phyloP scores from a whole-genome alignment of 1,140 invertebrate genomes.

The Oedothorax gibbosus region DNA sequence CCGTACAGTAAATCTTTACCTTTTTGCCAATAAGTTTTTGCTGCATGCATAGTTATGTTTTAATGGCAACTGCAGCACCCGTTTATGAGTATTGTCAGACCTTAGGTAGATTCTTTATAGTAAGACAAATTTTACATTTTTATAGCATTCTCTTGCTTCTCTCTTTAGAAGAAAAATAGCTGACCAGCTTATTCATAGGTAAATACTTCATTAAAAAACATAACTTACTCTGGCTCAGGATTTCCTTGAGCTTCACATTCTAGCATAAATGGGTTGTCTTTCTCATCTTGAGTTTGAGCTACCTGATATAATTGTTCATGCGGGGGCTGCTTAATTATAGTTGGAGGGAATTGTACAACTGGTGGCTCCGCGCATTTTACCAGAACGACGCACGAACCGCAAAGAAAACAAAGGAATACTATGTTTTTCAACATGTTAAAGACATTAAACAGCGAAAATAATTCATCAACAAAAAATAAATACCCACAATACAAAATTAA shows the following conservation, averaged over 20 bases:
- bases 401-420: not conserved
- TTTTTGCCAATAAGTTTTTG: too few species aligned
- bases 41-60: not conserved
- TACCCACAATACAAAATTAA: slow-evolving; percentile 2
- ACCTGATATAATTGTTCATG: slow-evolving; percentile 94
- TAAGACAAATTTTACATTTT: too few species aligned
- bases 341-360: slow-evolving; percentile 77
- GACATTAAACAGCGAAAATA: not conserved
- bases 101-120: too few species aligned
- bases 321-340: slow-evolving; percentile 90
- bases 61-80: not conserved
- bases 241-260: slow-evolving; percentile 95
- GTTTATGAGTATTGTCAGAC: not conserved
- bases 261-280: slow-evolving; percentile 93
- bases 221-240: slow-evolving; percentile 75
- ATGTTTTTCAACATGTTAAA: not conserved
- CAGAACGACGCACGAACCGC: not conserved
- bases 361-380: slow-evolving; percentile 20
- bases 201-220: not conserved
- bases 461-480: not conserved
- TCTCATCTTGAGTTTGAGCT: slow-evolving; percentile 78
- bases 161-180: too few species aligned
- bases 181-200: not conserved
- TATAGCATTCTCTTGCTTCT: too few species aligned
- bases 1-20: too few species aligned